Base-by-base conservation (phyloP, 1,140 invertebrate genomes). In the Chironomus striatipennis region DNA sequence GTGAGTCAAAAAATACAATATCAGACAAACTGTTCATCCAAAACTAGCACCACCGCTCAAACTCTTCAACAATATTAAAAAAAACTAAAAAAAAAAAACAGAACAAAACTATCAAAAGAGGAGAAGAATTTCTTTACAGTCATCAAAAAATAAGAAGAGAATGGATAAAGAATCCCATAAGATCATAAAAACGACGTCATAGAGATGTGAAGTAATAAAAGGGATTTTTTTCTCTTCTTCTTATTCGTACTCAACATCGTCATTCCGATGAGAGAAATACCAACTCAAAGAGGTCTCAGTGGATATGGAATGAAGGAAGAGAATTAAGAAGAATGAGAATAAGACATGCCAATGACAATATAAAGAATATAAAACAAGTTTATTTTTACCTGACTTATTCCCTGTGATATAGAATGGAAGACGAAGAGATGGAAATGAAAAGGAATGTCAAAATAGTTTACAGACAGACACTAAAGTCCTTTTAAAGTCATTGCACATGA, bases 401-500 rank as follows among this genome's bases (percentile, higher is more conserved):
- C 47, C 47, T 15, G n/a, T n/a, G 47, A 57, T 57, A 57, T n/a
- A 57, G 47, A 12, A 57, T n/a, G n/a, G n/a, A n/a, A n/a, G n/a
- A n/a, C n/a, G 12, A n/a, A 15, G 8, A 57, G n/a, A 15, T 34
- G 12, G 12, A 57, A n/a, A n/a, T 57, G 47, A n/a, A 57, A 57
- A n/a, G 47, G 47, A 57, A 57, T 57, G 47, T 57, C 47, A 57
- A n/a, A n/a, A 57, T 57, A n/a, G 12, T n/a, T 57, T n/a, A 57
- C n/a, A 57, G 47, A 18, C 65, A 70, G 17, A 70, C 17, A 70
- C 2, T 70, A 70, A 70, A 70, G n/a, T 10, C 65, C 20, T 20
- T 70, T 70, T 20, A 70, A 70, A 70, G 65, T 70, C 65, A 57
- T 57, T 57, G 47, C 9, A 57, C 47, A 57, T 57, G 47, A 57